phyloP scores from a whole-genome alignment of 2,113 vertebrate genomes.

The Cacatua alba region DNA sequence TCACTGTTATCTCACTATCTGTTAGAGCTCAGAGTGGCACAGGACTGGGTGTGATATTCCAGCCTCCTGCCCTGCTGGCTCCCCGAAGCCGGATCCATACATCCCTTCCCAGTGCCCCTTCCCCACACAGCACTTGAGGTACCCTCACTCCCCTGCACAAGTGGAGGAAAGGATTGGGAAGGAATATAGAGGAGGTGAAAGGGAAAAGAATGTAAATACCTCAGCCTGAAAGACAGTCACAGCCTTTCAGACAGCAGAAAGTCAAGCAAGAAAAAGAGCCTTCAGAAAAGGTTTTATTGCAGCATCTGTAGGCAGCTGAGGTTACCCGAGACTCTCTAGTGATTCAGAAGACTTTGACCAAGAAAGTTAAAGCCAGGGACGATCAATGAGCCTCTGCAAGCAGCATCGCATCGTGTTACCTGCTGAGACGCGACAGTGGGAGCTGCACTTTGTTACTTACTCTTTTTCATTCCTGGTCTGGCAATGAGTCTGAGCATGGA shows the following conservation, averaged over 20 bases:
- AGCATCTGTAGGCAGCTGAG: constrained; percentile 50
- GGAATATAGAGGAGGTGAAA: not conserved
- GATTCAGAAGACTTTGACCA: constrained; percentile 71
- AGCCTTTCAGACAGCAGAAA: constrained; percentile 48
- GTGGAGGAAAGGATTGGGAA: not conserved
- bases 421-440: constrained; percentile 24
- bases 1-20: not conserved
- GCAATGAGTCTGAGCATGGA: not conserved
- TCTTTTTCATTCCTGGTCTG: not conserved
- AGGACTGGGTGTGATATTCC: not conserved
- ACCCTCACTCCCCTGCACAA: not conserved
- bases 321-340: constrained; percentile 74
- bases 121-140: not conserved
- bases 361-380: constrained; percentile 72
- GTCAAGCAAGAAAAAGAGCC: constrained; percentile 30
- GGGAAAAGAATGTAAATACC: not conserved
- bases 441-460: constrained; percentile 5
- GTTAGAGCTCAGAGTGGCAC: not conserved
- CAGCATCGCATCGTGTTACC: constrained; percentile 56
- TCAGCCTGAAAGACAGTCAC: not conserved
- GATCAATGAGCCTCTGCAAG: constrained; percentile 65
- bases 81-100: not conserved
- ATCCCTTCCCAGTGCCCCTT: not conserved
- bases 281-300: constrained; percentile 55
- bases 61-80: not conserved